These are phyloP conservation scores for rat (Rattus norvegicus) DNA, from an alignment of 2,113 vertebrate genomes.

Conservation along the genomic window DNA sequence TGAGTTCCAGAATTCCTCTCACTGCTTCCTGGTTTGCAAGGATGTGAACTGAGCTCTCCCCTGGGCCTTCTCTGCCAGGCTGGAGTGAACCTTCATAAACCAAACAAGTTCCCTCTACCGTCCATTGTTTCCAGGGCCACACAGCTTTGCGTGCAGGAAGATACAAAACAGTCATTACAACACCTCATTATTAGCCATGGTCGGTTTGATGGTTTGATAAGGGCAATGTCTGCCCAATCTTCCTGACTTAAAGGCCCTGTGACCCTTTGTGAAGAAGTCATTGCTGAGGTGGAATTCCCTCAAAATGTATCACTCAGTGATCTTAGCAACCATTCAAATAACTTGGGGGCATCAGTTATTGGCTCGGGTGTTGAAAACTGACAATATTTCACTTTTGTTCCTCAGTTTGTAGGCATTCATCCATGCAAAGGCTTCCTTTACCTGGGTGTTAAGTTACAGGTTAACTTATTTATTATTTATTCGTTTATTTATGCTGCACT, in stretches of 20 bases:
- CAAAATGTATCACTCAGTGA: not conserved
- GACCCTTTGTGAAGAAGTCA: not conserved
- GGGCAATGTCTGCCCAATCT: not conserved
- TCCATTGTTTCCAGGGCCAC: not conserved
- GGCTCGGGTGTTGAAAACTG: not conserved
- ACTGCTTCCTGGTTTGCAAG: not conserved
- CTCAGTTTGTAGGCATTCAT: not conserved
- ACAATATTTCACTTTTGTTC: constrained; percentile 17
- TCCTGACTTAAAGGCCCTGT: not conserved
- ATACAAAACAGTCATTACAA: not conserved
- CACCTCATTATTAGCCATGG: not conserved
- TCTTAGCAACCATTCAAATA: not conserved
- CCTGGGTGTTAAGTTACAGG: not conserved
- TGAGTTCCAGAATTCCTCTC: not conserved
- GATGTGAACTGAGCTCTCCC: not conserved
- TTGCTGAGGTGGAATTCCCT: not conserved
- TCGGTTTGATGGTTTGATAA: not conserved
- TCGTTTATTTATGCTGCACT: constrained; percentile 4
- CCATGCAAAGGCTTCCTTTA: not conserved
- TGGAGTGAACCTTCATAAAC: not conserved
- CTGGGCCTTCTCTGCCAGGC: not conserved
- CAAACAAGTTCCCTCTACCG: not conserved
- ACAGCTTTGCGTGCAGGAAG: not conserved
- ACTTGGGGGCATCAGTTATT: not conserved
- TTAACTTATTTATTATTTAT: constrained; percentile 27